These are phyloP conservation scores for Clistopyga incitator DNA, from an alignment of 2,888 invertebrate species.

Conservation along the genomic window DNA sequence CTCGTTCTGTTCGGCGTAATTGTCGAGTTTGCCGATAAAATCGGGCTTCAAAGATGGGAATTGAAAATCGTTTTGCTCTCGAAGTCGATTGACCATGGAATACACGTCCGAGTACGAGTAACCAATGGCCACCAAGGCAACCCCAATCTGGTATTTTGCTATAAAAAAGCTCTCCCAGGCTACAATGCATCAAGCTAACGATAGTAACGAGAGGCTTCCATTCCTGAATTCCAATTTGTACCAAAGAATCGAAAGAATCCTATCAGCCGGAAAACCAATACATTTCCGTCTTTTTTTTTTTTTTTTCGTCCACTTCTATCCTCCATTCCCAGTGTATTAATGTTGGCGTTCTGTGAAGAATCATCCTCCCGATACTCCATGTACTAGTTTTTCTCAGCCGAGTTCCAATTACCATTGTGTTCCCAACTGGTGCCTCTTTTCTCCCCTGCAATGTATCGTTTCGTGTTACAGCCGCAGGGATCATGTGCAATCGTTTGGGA, in stretches of 20 bases:
- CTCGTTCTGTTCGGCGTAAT: neutral
- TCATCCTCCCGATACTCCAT: neutral
- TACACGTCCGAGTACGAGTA: neutral
- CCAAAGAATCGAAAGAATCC: constrained; percentile 36
- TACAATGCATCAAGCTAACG: neutral
- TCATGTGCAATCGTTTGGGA: too few species aligned
- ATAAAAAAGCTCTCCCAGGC: neutral
- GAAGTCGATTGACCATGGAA: neutral
- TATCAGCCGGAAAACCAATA: constrained; percentile 18
- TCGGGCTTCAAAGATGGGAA: neutral
- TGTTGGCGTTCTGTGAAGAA: constrained; percentile 4
- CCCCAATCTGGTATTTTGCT: neutral
- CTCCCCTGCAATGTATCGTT: constrained; percentile 41
- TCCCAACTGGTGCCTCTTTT: constrained; percentile 21
- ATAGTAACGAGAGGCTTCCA: constrained; percentile 16
- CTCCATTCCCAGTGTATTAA: constrained; percentile 3
- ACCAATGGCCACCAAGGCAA: neutral
- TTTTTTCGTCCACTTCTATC: neutral
- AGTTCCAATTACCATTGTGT: constrained; percentile 53
- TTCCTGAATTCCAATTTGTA: constrained; percentile 25
- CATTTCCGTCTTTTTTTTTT: neutral
- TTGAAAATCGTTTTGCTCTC: neutral
- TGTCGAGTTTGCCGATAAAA: neutral
- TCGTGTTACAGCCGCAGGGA: constrained; percentile 37
- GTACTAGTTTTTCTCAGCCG: neutral